These are phyloP conservation scores for Pagrus major DNA, from an alignment of 2,113 vertebrate species.

Conservation along the genomic window DNA sequence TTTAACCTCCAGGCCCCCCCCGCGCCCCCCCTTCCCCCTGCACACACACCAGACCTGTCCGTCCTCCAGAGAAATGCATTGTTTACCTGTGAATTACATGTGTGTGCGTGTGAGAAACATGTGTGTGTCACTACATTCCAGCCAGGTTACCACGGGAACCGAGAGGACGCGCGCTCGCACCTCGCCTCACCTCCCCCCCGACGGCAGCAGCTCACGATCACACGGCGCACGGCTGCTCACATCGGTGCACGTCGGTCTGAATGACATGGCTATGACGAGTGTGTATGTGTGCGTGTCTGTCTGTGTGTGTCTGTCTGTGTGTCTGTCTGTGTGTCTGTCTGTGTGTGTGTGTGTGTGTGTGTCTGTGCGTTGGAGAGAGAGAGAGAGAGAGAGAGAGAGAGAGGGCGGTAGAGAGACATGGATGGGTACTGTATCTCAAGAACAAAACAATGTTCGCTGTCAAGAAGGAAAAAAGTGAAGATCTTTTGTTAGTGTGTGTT, in stretches of 20 bases:
- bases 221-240: conserved; percentile 16
- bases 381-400: neutral
- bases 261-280: conserved; percentile 14
- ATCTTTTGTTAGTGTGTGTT: conserved; percentile 9
- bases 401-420: neutral
- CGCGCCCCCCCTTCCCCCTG: neutral
- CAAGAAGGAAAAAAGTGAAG: conserved; percentile 8
- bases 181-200: neutral
- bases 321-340: neutral
- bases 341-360: neutral
- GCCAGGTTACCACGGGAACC: conserved; percentile 59
- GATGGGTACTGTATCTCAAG: conserved; percentile 43
- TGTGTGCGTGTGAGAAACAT: conserved; percentile 19
- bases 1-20: conserved; percentile 39
- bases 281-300: too few relatives aligned
- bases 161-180: conserved; percentile 26
- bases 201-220: conserved; percentile 9
- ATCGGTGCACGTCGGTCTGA: conserved; percentile 3
- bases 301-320: conserved; percentile 4
- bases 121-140: conserved; percentile 72
- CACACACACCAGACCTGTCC: conserved; percentile 38
- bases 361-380: conserved; percentile 12
- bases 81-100: conserved; percentile 74
- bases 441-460: conserved; percentile 39
- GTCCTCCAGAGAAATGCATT: conserved; percentile 52